These are phyloP conservation scores for Rhopalosiphum maidis DNA, from an alignment of 1,140 invertebrate species.

Conservation along the genomic window DNA sequence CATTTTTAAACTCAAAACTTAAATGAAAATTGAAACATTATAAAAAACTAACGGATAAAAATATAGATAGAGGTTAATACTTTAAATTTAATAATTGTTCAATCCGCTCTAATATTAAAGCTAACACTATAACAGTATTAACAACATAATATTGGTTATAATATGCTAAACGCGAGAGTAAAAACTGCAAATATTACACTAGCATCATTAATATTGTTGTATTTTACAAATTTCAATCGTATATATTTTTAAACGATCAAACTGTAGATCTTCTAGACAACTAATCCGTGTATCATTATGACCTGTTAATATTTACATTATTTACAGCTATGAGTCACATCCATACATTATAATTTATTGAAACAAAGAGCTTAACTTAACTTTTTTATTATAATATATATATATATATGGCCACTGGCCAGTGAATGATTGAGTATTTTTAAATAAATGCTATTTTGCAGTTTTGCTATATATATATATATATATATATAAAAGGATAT, in stretches of 20 bases:
- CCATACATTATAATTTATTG: neutral
- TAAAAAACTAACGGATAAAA: too few species aligned
- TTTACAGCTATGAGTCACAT: neutral
- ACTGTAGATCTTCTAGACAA: neutral
- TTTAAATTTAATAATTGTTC: too few species aligned
- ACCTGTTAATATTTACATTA: neutral
- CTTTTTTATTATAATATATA: constrained; percentile 1
- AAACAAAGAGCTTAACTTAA: neutral
- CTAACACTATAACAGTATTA: too few species aligned
- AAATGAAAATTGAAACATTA: too few species aligned
- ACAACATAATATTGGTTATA: too few species aligned
- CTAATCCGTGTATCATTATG: neutral
- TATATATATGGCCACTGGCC: neutral
- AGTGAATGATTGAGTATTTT: constrained; percentile 18
- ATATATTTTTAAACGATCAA: neutral
- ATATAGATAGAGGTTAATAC: too few species aligned
- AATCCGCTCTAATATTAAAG: too few species aligned
- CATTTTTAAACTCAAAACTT: neutral
- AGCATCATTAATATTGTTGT: neutral
- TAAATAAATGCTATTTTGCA: neutral
- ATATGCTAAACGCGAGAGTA: neutral
- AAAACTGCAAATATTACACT: neutral
- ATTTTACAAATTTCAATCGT: neutral
- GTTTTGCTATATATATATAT: neutral
- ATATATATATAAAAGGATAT: neutral